Evolutionary conservation across 2,797 vertebrate genomes (phyloP), one percentile per base, ranked within the genome.

Genomic region (Centroberyx gerrardi): DNA sequence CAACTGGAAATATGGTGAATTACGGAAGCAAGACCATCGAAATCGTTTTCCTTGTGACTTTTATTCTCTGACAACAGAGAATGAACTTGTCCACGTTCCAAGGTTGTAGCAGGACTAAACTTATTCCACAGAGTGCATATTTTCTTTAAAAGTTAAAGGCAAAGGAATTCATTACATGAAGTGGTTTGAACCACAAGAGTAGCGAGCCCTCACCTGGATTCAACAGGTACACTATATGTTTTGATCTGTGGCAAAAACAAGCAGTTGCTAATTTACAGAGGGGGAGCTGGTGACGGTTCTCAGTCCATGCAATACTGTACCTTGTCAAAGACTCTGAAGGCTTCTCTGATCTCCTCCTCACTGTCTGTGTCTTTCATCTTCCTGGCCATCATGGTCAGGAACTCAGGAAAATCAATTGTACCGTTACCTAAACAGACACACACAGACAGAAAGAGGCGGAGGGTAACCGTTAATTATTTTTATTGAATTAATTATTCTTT

Each of bases 291-390:
- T 60, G 6, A 29, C 54, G 65, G 31, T 54, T 46, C 5, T 56
- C 4, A 10, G 28, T 56, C 18, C 28, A 22, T 18, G 60, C 22
- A 29, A 8, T 18, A 38, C 14, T 40, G 3, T 59, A 97, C 96
- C 95, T 97, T 97, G 87, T 97, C 97, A 15, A 97, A 97, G 83
- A 97, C 97, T 36, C 96, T 94, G 91, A 97, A 97, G 0, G 97
- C 96, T 95, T 97, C 97, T 85, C 96, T 93, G 84, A 97, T 97
- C 90, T 97, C 97, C 88, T 97, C 97, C 88, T 97, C 97, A 0
- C 97, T 97, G 93, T 97, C 97, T 0, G 97, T 97, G 29, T 97
- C 97, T 84, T 97, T 97, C 97, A 97, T 97, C 93, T 97, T 97
- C 56, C 97, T 94, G 8, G 97, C 97, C 97, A 97, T 97, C 97